Evolutionary conservation across 1,140 invertebrate genomes (phyloP).

Genomic region (Lepeophtheirus salmonis): DNA sequence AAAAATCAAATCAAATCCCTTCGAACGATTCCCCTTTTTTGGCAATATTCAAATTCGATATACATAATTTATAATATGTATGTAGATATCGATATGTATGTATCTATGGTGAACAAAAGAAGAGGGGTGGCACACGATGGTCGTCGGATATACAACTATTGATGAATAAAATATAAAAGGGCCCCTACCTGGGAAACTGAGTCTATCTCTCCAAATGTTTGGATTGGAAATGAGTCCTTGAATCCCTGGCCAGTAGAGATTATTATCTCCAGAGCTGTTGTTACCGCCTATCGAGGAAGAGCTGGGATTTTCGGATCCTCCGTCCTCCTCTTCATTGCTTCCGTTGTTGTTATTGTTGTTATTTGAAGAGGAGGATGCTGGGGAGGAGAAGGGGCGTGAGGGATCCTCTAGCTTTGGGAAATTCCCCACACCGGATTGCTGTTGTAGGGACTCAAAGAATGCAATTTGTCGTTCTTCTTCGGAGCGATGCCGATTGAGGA

Average conservation of each 20-base stretch:
- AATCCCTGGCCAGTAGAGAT: constrained; percentile 9
- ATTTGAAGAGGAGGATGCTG: too few relatives aligned
- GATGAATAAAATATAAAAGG: neutral
- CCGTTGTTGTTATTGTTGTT: neutral
- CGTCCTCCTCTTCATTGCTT: neutral
- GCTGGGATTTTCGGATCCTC: neutral
- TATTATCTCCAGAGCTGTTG: neutral
- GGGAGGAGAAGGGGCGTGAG: neutral
- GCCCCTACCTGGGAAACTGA: neutral
- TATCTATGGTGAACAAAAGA: too few relatives aligned
- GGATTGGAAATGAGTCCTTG: constrained; percentile 11
- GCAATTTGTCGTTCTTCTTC: neutral
- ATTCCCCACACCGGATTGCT: neutral
- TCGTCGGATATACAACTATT: neutral
- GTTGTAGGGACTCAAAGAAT: neutral
- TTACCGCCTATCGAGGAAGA: too few relatives aligned
- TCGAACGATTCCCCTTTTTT: too few relatives aligned
- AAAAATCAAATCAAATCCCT: too few relatives aligned
- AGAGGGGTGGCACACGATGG: too few relatives aligned
- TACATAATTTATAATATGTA: too few relatives aligned
- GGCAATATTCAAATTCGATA: too few relatives aligned
- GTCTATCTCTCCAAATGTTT: constrained; percentile 2
- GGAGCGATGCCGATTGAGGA: neutral
- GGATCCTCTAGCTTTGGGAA: neutral
- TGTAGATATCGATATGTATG: too few relatives aligned